Evolutionary conservation across 2,797 vertebrate species (phyloP), one percentile per base, ranked within the genome.

Genomic region (Urosaurus nigricauda): DNA sequence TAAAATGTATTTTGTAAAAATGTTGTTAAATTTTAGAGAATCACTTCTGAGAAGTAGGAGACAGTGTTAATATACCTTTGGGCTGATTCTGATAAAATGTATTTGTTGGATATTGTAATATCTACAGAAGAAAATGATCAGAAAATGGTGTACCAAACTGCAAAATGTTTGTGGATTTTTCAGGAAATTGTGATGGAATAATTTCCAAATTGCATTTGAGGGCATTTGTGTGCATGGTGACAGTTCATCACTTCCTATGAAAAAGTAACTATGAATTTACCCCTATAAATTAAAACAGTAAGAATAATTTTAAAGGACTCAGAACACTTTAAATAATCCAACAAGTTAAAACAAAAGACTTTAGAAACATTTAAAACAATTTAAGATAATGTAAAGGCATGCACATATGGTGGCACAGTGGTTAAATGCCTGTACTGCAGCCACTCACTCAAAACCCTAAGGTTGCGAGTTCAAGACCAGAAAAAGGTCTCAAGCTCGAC

Each of bases 31-130:
- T 78, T 47, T 51, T 85, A 70, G 70, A 53, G 43, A 81, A 74
- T 58, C 24, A 80, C 68, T 89, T 80, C 77, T 75, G 88, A 74
- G 75, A 85, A 85, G 68, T 74, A 13, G 19, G 53, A 73, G 24
- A 40, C 77, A 32, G 21, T 80, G 3, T 35, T n/a, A 74, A 26
- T 19, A 5, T 80, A 60, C 74, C 37, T 8, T 5, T 65, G 56
- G 35, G n/a, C 11, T 53, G 47, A 51, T 60, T 60, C 51, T 79
- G 32, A n/a, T n/a, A 60, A 32, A 68, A 68, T 88, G 37, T 47
- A 56, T 56, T 47, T 80, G n/a, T 60, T 47, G 14, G 21, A 71
- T 77, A 11, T 74, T 88, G 47, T 51, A 75, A 70, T 51, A 65
- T 83, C 17, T 58, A 63, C 32, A 73, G 13, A 65, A 68, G 21